These are phyloP conservation scores for Lerema accius DNA, from an alignment of 1,140 invertebrate genomes.

Conservation along the genomic window DNA sequence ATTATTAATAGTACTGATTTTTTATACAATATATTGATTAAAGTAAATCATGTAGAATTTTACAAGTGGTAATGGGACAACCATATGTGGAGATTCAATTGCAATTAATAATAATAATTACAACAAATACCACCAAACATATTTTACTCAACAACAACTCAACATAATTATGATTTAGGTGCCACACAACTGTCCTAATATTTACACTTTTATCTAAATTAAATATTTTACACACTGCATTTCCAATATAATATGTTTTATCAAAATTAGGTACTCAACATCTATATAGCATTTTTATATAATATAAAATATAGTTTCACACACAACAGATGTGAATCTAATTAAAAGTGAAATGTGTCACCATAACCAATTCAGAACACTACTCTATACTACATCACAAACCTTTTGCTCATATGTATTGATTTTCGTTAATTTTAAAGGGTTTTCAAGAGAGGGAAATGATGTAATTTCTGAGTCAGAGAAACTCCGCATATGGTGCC, in stretches of 20 bases:
- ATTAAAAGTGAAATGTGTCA: conserved; percentile 8
- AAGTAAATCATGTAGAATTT: too few species aligned
- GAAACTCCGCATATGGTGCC: conserved; percentile 84
- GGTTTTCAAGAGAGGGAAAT: conserved; percentile 64
- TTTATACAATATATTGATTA: too few species aligned
- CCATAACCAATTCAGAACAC: conserved; percentile 5
- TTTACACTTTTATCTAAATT: too few species aligned
- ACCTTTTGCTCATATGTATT: conserved; percentile 68
- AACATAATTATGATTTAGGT: conserved; percentile 14
- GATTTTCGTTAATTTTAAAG: conserved; percentile 39
- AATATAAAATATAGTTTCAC: too few species aligned
- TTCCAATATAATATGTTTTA: too few species aligned
- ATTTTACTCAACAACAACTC: too few species aligned
- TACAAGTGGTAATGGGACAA: conserved; percentile 61
- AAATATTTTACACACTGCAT: too few species aligned
- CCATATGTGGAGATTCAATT: conserved; percentile 70
- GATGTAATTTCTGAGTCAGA: conserved; percentile 74
- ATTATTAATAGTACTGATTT: conserved; percentile 2
- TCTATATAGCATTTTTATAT: too few species aligned
- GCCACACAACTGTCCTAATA: background rate
- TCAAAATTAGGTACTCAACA: too few species aligned
- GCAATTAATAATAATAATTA: too few species aligned
- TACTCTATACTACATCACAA: conserved; percentile 47
- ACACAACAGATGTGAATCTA: too few species aligned
- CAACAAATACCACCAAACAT: too few species aligned